Conservation (phyloP, 2,888 invertebrate species). For the Alentia gelatinosa region DNA sequence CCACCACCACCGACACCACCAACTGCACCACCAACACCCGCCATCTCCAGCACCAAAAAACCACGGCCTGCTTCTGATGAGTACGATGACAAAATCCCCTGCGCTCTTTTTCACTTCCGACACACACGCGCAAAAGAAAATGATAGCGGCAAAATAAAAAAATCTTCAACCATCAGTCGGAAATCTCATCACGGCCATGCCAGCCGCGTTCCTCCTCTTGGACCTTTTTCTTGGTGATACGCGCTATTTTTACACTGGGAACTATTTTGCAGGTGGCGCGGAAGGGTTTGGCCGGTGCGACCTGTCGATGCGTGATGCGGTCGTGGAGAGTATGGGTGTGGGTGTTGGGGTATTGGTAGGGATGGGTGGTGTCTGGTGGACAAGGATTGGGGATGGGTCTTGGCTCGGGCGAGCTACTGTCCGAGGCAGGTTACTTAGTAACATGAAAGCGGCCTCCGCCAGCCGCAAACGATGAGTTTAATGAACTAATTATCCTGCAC, state of each 20-base stretch:
- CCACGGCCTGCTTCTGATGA: neutral
- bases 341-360: neutral
- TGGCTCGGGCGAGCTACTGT: no score
- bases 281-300: constrained; percentile 4
- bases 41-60: neutral
- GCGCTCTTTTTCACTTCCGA: neutral
- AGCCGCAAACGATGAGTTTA: neutral
- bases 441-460: neutral
- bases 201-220: no score
- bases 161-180: no score
- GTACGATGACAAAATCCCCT: neutral
- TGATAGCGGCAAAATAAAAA: no score
- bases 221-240: neutral
- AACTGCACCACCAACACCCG: neutral
- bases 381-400: no score
- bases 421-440: neutral
- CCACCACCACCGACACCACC: neutral
- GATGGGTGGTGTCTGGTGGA: neutral
- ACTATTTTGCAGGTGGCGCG: neutral
- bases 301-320: neutral
- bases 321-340: neutral
- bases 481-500: neutral
- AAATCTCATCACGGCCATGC: neutral
- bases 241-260: neutral
- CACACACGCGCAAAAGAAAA: no score